phyloP scores from a whole-genome alignment of 2,797 vertebrate species.

The Tympanoctomys barrerae region DNA sequence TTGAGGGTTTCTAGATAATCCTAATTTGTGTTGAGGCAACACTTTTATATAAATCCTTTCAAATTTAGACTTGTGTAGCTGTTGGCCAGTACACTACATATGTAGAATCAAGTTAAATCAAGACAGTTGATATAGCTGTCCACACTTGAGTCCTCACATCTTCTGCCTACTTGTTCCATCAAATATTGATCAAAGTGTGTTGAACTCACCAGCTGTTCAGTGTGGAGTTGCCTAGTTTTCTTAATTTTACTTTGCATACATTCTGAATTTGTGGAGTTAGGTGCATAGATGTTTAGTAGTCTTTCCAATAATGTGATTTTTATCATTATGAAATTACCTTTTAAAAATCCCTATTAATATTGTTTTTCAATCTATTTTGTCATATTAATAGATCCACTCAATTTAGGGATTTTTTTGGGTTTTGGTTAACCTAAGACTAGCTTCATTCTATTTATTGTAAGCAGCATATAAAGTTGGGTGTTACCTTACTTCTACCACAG shows the following conservation, averaged over 20 bases:
- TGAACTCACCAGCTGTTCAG: background rate
- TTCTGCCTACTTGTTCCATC: background rate
- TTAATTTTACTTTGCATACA: conserved; percentile 2
- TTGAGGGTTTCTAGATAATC: background rate
- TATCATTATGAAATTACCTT: background rate
- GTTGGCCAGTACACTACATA: background rate
- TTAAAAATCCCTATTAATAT: background rate
- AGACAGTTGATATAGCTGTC: background rate
- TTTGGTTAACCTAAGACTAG: background rate
- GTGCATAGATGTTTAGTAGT: background rate
- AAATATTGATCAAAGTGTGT: background rate
- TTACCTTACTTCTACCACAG: background rate
- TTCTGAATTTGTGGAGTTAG: conserved; percentile 24
- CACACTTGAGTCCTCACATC: background rate
- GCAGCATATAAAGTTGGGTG: background rate
- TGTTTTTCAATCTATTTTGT: background rate
- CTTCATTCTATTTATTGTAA: background rate
- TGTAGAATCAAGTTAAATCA: background rate
- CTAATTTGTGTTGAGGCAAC: background rate
- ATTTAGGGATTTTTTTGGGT: background rate
- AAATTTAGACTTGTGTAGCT: background rate
- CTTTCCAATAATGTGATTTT: background rate
- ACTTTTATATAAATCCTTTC: background rate
- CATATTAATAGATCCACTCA: background rate
- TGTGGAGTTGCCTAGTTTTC: background rate